These are phyloP conservation scores for Mythimna albipuncta DNA, from an alignment of 2,888 invertebrate species.

Conservation along the genomic window DNA sequence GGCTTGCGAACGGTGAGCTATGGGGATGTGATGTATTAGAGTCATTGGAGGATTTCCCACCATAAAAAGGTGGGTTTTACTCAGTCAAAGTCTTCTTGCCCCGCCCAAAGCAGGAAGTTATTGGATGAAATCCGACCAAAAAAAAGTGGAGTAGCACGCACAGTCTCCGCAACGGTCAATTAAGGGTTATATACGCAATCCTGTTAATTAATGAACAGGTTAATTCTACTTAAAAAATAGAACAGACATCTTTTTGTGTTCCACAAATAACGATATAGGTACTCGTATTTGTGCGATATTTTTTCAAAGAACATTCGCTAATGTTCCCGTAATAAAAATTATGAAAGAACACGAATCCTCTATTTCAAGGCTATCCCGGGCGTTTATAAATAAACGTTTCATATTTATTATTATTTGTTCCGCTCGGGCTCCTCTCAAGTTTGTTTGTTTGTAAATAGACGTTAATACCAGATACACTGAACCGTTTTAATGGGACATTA, in stretches of 20 bases:
- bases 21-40: too few relatives aligned
- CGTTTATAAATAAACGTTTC: slow-evolving; percentile 39
- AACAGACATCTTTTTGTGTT: not conserved
- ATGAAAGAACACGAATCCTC: slow-evolving; percentile 20
- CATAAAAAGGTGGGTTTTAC: too few relatives aligned
- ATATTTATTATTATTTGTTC: slow-evolving; percentile 55
- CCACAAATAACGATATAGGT: not conserved
- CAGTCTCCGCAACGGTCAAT: too few relatives aligned
- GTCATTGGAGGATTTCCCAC: too few relatives aligned
- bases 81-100: too few relatives aligned
- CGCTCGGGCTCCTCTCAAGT: slow-evolving; percentile 32
- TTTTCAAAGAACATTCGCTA: slow-evolving; percentile 9
- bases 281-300: slow-evolving; percentile 3
- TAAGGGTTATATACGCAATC: too few relatives aligned
- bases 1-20: too few relatives aligned
- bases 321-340: slow-evolving; percentile 33
- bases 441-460: slow-evolving; percentile 53
- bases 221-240: not conserved
- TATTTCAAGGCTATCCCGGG: slow-evolving; percentile 24
- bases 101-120: too few relatives aligned
- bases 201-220: not conserved
- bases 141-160: not conserved
- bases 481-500: slow-evolving; percentile 35
- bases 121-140: too few relatives aligned
- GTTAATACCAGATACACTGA: slow-evolving; percentile 35